Evolutionary conservation across 2,797 vertebrate species (phyloP).

Genomic region (Neoniphon sammara): DNA sequence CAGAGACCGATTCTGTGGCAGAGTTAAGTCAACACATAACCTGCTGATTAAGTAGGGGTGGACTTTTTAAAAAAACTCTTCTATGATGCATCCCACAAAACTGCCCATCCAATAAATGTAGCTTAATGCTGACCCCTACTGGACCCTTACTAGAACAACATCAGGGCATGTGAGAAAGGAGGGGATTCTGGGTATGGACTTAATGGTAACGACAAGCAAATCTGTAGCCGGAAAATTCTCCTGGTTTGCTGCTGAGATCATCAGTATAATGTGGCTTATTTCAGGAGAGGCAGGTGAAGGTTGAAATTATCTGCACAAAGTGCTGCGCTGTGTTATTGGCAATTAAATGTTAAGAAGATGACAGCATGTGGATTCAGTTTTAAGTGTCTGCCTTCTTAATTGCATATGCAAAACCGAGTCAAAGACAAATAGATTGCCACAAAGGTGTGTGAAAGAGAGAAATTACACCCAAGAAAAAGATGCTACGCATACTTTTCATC

Average conservation of each 20-base stretch:
- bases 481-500: not conserved
- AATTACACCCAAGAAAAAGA: too few species aligned
- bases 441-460: too few species aligned
- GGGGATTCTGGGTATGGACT: not conserved
- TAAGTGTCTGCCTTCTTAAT: too few species aligned
- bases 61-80: not conserved
- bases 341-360: not conserved
- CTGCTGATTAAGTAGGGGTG: conserved; percentile 19
- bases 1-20: conserved; percentile 10
- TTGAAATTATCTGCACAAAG: not conserved
- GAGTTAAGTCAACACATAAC: conserved; percentile 32
- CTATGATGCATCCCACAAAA: not conserved
- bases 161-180: not conserved
- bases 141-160: conserved; percentile 39
- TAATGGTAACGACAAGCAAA: not conserved
- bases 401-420: too few species aligned
- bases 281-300: not conserved
- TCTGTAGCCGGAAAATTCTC: not conserved
- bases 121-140: conserved; percentile 74
- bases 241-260: not conserved
- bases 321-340: too few species aligned
- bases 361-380: too few species aligned
- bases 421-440: too few species aligned
- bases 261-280: not conserved
- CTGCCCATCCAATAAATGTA: not conserved